Evolutionary conservation across 2,888 invertebrate genomes (phyloP).

Genomic region (Callosobruchus maculatus): DNA sequence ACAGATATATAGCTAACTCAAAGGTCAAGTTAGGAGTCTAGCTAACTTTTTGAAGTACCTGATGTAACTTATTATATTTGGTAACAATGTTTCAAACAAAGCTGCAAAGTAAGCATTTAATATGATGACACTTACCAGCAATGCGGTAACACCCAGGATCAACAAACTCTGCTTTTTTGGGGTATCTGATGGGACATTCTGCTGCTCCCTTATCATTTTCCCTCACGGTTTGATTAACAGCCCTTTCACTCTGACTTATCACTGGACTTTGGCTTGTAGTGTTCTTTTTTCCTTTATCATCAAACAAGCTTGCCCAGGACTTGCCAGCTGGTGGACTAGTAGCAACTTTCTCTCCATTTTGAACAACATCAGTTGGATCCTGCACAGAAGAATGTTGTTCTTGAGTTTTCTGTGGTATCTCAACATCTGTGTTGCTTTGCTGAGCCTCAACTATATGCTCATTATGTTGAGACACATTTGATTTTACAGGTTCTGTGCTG

Average conservation of each 20-base stretch:
- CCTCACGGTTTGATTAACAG: not conserved
- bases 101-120: no score
- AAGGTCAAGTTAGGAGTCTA: no score
- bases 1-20: no score
- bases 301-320: slow-evolving; percentile 69
- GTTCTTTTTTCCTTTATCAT: slow-evolving; percentile 18
- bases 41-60: no score
- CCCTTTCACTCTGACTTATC: not conserved
- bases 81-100: no score
- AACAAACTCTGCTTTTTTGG: slow-evolving; percentile 53
- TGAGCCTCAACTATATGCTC: not conserved
- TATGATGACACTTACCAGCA: slow-evolving; percentile 66
- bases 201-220: not conserved
- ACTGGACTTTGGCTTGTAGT: not conserved
- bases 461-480: not conserved
- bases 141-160: slow-evolving; percentile 68
- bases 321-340: slow-evolving; percentile 40
- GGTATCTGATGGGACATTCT: slow-evolving; percentile 43
- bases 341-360: slow-evolving; percentile 14
- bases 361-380: not conserved
- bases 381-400: not conserved
- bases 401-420: not conserved
- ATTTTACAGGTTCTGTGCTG: not conserved
- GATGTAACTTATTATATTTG: no score
- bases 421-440: not conserved